Evolutionary conservation across 2,113 vertebrate genomes (phyloP).

Genomic region (Pitta sordida): DNA sequence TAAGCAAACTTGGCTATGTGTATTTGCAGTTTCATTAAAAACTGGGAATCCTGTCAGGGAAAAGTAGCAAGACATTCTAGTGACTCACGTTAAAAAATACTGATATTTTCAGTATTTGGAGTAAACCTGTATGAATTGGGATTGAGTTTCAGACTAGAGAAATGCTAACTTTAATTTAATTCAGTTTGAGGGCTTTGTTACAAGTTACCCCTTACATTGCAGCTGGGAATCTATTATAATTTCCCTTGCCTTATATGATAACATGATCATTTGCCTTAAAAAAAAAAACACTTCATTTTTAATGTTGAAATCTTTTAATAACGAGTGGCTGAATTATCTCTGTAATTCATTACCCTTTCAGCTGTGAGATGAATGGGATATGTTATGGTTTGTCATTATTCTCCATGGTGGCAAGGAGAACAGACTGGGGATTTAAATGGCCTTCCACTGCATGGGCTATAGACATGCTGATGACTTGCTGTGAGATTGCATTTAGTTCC

Average conservation of each 20-base stretch:
- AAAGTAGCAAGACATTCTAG: background rate
- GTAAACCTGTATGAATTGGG: background rate
- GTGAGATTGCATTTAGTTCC: conserved; percentile 50
- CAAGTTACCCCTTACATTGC: background rate
- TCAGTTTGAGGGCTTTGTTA: background rate
- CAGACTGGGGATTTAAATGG: conserved; percentile 56
- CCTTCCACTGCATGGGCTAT: conserved; percentile 40
- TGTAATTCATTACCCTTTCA: conserved; percentile 63
- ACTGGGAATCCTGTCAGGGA: background rate
- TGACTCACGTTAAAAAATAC: background rate
- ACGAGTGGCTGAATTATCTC: conserved; percentile 54
- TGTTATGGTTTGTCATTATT: conserved; percentile 65
- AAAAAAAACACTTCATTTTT: conserved; percentile 20
- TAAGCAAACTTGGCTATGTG: background rate
- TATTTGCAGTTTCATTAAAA: background rate
- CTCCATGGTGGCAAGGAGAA: conserved; percentile 38
- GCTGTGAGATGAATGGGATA: conserved; percentile 57
- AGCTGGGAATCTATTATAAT: background rate
- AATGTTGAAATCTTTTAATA: conserved; percentile 61
- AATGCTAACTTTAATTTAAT: background rate
- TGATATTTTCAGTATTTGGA: background rate
- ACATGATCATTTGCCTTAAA: conserved; percentile 24
- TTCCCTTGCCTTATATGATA: background rate
- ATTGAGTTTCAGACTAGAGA: background rate
- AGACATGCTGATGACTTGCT: conserved; percentile 41